Base-by-base conservation (phyloP, 2,888 invertebrate genomes). In the Lithosia quadra region DNA sequence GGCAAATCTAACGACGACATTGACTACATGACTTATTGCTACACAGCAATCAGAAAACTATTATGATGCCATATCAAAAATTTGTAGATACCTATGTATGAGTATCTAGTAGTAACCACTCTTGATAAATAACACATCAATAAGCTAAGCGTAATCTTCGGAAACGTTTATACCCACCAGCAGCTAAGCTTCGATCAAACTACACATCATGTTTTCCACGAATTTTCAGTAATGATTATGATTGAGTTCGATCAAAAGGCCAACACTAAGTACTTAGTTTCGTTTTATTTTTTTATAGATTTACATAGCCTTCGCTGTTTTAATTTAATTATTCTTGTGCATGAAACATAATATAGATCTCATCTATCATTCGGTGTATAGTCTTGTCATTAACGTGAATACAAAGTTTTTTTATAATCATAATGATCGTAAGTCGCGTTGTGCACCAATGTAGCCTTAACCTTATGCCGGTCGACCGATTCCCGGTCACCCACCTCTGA, bases 401-500 rank as follows among this genome's bases (percentile, higher is more conserved):
- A 21, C 0, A 11, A 36, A 2, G 0, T 60, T 11, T 53, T 22
- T 56, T 56, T 11, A 11, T 22, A 2, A 43, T 15, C 10, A 43
- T 43, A 21, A 56, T 24, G 49, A 49, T 49, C 49, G n/a, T 9
- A 7, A 43, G 49, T n/a, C 49, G 49, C 49, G 18, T n/a, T 49
- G 49, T n/a, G n/a, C 49, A n/a, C 9, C 2, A 49, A n/a, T 49
- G n/a, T 49, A 49, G 49, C 49, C 49, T 49, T 49, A 49, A 49
- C 49, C 49, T 49, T 49, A 49, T 49, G 2, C n/a, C 49, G 49
- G 18, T n/a, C 49, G 49, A 49, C 55, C 58, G 58, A 58, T 34
- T 33, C 33, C 58, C 58, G n/a, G 58, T 33, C 58, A 58, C 58
- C 15, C 58, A 34, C 34, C 58, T 28, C 34, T 58, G 58, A 58